These are phyloP conservation scores for Drepana falcataria DNA, from an alignment of 2,888 invertebrate genomes.

Conservation along the genomic window DNA sequence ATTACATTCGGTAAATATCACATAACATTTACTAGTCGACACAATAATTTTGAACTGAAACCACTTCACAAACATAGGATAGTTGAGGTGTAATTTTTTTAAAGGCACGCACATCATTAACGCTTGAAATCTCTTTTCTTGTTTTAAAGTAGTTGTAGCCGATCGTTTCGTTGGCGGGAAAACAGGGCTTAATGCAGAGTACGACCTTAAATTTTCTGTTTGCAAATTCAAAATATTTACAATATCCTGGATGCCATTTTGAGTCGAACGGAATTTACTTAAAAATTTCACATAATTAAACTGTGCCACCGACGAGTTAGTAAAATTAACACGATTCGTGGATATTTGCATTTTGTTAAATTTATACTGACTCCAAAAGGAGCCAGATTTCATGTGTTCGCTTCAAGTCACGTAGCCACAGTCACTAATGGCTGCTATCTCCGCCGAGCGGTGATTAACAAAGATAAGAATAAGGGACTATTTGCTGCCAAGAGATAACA, in stretches of 20 bases:
- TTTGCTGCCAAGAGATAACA: constrained; percentile 49
- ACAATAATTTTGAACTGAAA: constrained; percentile 30
- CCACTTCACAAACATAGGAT: constrained; percentile 35
- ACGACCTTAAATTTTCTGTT: constrained; percentile 34
- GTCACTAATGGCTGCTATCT: constrained; percentile 38
- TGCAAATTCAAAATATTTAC: constrained; percentile 61
- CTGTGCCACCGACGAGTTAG: constrained; percentile 54
- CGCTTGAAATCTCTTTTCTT: constrained; percentile 18
- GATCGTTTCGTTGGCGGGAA: background rate
- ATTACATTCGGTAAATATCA: constrained; percentile 42
- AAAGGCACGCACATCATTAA: constrained; percentile 31
- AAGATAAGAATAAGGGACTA: constrained; percentile 53
- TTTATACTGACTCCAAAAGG: constrained; percentile 13
- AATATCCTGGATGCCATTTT: constrained; percentile 56
- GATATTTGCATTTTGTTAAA: constrained; percentile 54
- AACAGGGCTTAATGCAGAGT: constrained; percentile 1
- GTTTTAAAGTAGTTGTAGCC: background rate
- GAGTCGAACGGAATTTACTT: constrained; percentile 48
- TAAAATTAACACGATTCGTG: constrained; percentile 61
- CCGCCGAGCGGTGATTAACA: constrained; percentile 41
- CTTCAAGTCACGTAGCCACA: constrained; percentile 39
- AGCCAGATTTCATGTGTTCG: constrained; percentile 19
- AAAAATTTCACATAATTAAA: constrained; percentile 65
- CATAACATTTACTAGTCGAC: constrained; percentile 28
- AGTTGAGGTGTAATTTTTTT: constrained; percentile 32